Base-by-base conservation (phyloP, 2,888 invertebrate genomes). In the Hirtodrosophila alboralis region DNA sequence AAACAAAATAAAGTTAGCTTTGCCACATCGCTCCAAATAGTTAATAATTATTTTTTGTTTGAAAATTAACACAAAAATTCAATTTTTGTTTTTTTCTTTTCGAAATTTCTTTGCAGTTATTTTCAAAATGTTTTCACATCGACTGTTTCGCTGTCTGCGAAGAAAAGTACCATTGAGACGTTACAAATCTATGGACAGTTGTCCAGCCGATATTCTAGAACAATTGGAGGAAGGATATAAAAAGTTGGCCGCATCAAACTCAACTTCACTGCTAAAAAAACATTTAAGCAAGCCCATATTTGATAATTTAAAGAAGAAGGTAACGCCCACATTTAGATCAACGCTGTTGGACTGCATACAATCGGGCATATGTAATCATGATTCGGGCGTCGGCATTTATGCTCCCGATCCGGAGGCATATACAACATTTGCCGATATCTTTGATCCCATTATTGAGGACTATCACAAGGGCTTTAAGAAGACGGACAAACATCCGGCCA, bases 331-430 rank as follows among this genome's bases (percentile, higher is more conserved):
- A 63, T 96, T 97, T 89, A 96, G 96, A 71, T 97, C 98, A 47
- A 95, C 96, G 49, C 94, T 98, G 63, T 92, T 97, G 89, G 98
- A 98, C 91, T 95, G 96, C 89, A 96, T 98, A 90, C 97, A 97
- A 91, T 98, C 98, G 80, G 98, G 97, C 94, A 92, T 97, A 87
- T 96, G 97, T 91, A 98, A 99, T 91, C 94, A 95, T 89, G 98
- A 98, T 92, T 97, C 97, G 69, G 97, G 97, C 86, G 96, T 98
- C 70, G 98, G 98, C 89, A 95, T 98, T 91, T 98, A 98, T 90
- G 98, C 98, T 48, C 97, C 98, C 48, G 98, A 98, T 91, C 97
- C 98, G 64, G 98, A 98, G 91, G 92, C 98, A 41, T 99, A 98
- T 93, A 94, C 95, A 76, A 93, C 95, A 43, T 99, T 98, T 91